Evolutionary conservation across 2,113 vertebrate genomes (phyloP), one percentile per base, ranked within the genome.

Genomic region (Guaruba guarouba): DNA sequence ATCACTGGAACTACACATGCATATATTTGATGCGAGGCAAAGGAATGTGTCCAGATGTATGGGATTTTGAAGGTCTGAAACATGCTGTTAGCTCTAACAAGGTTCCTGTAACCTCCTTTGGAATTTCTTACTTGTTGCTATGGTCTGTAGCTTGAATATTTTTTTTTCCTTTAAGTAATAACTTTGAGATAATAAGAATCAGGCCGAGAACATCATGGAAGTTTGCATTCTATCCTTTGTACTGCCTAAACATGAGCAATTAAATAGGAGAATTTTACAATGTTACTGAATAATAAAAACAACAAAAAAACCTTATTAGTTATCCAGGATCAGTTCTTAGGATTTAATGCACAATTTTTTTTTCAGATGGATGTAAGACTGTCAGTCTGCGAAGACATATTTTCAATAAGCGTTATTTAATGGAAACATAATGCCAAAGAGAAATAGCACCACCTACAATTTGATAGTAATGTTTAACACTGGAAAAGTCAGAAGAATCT

Each of bases 21-120:
- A 5, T 86, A 88, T 62, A 88, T 78, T 67, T 13, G 1, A 16
- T 49, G 66, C 35, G 28, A 95, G 51, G 44, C 87, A 87, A 84
- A 84, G 31, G 35, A 89, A 92, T 37, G 43, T 48, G 14, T 44
- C 55, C 52, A 83, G 44, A 90, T 67, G 9, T 28, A 90, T 10
- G 41, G 43, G 33, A 83, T 75, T 81, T 68, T 70, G 82, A 85
- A 82, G 57, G 55, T 80, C 43, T 62, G 71, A 90, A 93, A 75
- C 24, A 51, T 13, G 39, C 39, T 14, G 39, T 41, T 84, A 81
- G 67, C 51, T 81, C 86, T 44, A 88, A 70, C 24, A 82, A 87
- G 37, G 46, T 46, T 85, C 59, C 35, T 80, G 39, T 35, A 90
- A 37, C 28, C 39, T 93, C 51, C 46, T 77, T 54, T 70, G 41